These are phyloP conservation scores for Perccottus glenii DNA, from an alignment of 2,113 vertebrate genomes.

Conservation along the genomic window DNA sequence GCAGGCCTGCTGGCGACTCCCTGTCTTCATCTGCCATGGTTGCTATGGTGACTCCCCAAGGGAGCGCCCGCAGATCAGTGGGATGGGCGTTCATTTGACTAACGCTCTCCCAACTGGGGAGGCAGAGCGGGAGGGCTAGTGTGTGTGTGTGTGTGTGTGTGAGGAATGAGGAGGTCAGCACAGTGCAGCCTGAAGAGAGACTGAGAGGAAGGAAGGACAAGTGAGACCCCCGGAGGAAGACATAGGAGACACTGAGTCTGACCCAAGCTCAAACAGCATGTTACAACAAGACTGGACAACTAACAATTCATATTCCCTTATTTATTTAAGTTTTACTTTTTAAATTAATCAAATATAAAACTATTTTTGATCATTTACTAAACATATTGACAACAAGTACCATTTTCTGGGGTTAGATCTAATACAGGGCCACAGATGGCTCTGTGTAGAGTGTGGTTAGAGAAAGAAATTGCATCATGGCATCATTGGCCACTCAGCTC, in stretches of 20 bases:
- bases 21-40: conserved; percentile 80
- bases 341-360: too few species aligned
- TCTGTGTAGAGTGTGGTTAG: conserved; percentile 58
- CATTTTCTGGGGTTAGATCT: conserved; percentile 54
- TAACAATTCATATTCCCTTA: neutral
- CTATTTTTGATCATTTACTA: conserved; percentile 19
- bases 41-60: conserved; percentile 78
- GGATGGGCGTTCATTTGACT: conserved; percentile 81
- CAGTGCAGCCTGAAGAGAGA: conserved; percentile 47
- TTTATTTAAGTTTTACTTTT: conserved; percentile 32
- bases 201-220: conserved; percentile 29
- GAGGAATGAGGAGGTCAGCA: conserved; percentile 60
- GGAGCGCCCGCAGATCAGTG: conserved; percentile 79
- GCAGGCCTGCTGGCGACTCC: conserved; percentile 80
- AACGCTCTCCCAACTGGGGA: conserved; percentile 78
- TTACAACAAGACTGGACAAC: neutral
- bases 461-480: conserved; percentile 68
- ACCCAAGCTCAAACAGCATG: conserved; percentile 38
- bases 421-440: conserved; percentile 67
- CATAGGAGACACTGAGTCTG: conserved; percentile 57
- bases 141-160: conserved; percentile 48
- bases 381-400: conserved; percentile 52
- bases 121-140: conserved; percentile 52
- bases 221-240: conserved; percentile 50
- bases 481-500: conserved; percentile 59